Evolutionary conservation across 2,888 invertebrate genomes (phyloP), one percentile per base, ranked within the genome.

Genomic region (Tetragonula carbonaria): DNA sequence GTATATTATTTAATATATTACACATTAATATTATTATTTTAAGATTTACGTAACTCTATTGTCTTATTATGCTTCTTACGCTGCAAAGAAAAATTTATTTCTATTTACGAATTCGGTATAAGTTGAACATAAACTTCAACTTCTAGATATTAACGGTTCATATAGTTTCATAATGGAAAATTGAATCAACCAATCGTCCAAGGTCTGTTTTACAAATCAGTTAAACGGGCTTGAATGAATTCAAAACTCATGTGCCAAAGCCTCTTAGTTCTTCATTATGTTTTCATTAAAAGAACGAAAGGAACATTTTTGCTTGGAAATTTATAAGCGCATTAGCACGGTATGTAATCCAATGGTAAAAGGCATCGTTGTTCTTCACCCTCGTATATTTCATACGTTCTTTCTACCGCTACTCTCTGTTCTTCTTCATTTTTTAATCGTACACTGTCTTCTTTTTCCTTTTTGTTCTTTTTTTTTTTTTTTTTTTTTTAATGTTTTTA

Each of bases 401-500:
- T 79, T 73, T 82, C 80, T 80, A 77, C 65, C 63, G 21, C 82
- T 75, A 57, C 82, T 73, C 74, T 67, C 79, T 71, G 33, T 59
- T 68, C 62, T 77, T 78, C 70, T 63, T 75, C 13, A 33, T 45
- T 71, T 78, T 66, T 78, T 81, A 80, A 78, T 73, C 65, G 66
- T 13, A 59, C 14, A n/a, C 57, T n/a, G 13, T 5, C n/a, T 23
- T n/a, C 13, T 8, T n/a, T 14, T 13, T n/a, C 21, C 14, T 5
- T n/a, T 45, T 45, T 45, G 1, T 45, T 53, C 8, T 53, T 6
- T 53, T 53, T 53, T 21, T 18, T 18, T 59, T 70, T 76, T 74
- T 83, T n/a, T n/a, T 57, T 72, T 78, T 76, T 84, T 89, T 87
- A 28, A 28, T 92, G 88, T 73, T 92, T 93, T 94, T 94, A 92